These are phyloP conservation scores for Drosophila watanabei DNA, from an alignment of 1,140 invertebrate species.

Conservation along the genomic window DNA sequence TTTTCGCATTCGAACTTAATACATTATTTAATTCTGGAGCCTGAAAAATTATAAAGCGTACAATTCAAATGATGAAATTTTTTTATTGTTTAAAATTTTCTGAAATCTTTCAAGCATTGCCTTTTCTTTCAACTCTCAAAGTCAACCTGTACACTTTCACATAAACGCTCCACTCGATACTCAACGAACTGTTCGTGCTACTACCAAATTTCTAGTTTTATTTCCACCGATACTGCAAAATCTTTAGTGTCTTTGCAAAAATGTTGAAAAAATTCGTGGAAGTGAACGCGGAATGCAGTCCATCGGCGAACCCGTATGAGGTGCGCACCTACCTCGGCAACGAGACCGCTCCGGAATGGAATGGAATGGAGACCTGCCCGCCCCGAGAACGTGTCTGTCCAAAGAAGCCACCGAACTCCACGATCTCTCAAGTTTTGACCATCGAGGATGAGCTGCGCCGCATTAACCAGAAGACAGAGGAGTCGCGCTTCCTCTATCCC, in stretches of 20 bases:
- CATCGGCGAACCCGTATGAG: slow-evolving; percentile 77
- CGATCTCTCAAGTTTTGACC: slow-evolving; percentile 71
- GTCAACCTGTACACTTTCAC: neutral
- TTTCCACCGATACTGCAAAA: slow-evolving; percentile 37
- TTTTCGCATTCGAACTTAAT: no score
- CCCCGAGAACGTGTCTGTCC: slow-evolving; percentile 59
- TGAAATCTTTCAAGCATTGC: neutral
- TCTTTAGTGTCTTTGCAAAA: slow-evolving; percentile 46
- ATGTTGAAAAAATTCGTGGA: slow-evolving; percentile 84
- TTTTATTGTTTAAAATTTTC: neutral
- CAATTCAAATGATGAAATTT: no score
- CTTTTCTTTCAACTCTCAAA: neutral
- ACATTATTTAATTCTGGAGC: no score
- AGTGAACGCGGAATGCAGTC: slow-evolving; percentile 71
- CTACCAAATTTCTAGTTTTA: slow-evolving; percentile 48
- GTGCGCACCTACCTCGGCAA: slow-evolving; percentile 78
- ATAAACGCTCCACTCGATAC: slow-evolving; percentile 19
- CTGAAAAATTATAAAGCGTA: no score
- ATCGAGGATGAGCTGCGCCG: slow-evolving; percentile 78
- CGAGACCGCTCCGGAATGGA: slow-evolving; percentile 58
- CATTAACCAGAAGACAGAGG: slow-evolving; percentile 66
- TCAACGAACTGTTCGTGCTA: slow-evolving; percentile 18
- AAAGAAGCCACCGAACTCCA: slow-evolving; percentile 64
- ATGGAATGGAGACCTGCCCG: slow-evolving; percentile 51
- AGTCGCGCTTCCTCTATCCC: slow-evolving; percentile 62